phyloP scores from a whole-genome alignment of 2,888 invertebrate genomes.

The Hypercompe scribonia region DNA sequence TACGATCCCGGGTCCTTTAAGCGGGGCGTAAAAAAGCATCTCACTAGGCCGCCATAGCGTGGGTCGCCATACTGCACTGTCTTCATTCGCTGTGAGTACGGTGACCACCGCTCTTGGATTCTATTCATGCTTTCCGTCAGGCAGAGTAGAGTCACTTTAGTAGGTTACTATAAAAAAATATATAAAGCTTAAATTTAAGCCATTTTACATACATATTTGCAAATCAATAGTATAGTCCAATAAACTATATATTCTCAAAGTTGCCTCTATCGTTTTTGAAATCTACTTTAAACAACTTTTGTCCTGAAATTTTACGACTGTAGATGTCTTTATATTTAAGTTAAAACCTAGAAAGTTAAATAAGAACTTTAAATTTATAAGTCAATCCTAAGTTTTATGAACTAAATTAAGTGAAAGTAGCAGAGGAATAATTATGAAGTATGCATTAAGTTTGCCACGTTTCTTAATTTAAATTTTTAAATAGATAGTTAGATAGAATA shows the following conservation, averaged over 20 bases:
- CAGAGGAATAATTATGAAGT: slow-evolving; percentile 21
- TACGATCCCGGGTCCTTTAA: too few species aligned
- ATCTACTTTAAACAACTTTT: neutral
- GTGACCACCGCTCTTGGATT: too few species aligned
- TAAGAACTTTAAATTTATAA: slow-evolving; percentile 12
- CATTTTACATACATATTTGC: too few species aligned
- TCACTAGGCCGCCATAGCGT: too few species aligned
- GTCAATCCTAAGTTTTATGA: slow-evolving; percentile 6
- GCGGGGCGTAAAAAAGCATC: too few species aligned
- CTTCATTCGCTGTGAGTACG: too few species aligned
- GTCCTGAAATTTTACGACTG: neutral
- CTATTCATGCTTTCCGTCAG: too few species aligned
- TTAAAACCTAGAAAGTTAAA: neutral
- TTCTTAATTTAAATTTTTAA: neutral
- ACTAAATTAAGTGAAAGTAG: slow-evolving; percentile 25
- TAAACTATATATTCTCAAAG: neutral
- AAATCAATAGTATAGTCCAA: neutral
- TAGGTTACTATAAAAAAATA: too few species aligned
- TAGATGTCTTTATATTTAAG: neutral
- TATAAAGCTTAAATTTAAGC: too few species aligned
- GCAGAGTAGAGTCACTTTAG: too few species aligned
- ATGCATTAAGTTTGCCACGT: slow-evolving; percentile 6
- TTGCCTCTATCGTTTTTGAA: neutral
- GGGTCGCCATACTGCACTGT: too few species aligned
- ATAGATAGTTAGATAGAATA: too few species aligned